phyloP scores from a whole-genome alignment of 1,140 invertebrate genomes.

The Drosophila bocqueti region DNA sequence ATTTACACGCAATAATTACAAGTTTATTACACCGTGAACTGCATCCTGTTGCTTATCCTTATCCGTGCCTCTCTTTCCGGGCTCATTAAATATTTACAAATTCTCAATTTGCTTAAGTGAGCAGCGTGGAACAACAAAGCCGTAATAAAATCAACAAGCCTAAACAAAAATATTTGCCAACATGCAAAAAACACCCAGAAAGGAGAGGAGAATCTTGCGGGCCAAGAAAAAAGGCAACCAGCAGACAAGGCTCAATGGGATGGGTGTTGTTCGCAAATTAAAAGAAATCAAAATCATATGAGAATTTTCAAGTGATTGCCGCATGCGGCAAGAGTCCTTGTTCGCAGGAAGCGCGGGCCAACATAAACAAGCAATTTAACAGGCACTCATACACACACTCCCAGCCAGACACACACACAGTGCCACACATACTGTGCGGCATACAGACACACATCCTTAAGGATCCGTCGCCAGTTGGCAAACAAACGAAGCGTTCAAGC shows the following conservation, averaged over 20 bases:
- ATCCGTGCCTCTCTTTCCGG: not conserved
- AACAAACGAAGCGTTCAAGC: conserved; percentile 82
- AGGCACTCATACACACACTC: conserved; percentile 58
- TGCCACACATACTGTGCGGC: conserved; percentile 1
- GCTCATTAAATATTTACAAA: conserved; percentile 64
- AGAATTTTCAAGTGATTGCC: conserved; percentile 75
- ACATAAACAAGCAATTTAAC: conserved; percentile 83
- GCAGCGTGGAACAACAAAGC: conserved; percentile 66
- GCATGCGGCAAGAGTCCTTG: conserved; percentile 33
- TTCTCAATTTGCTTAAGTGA: conserved; percentile 68
- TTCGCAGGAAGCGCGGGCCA: conserved; percentile 58
- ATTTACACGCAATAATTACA: not conserved
- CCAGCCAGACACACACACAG: conserved; percentile 6
- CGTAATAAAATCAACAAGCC: conserved; percentile 57
- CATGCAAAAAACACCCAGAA: conserved; percentile 19
- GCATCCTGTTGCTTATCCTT: conserved; percentile 30
- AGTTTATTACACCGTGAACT: not conserved
- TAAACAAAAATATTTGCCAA: conserved; percentile 74
- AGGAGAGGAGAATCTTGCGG: not conserved
- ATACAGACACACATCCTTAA: conserved; percentile 38
- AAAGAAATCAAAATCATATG: conserved; percentile 82
- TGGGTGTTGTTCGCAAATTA: conserved; percentile 60
- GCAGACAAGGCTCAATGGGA: not conserved
- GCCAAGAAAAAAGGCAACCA: not conserved
- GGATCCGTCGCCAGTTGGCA: conserved; percentile 70